These are phyloP conservation scores for Drosophila sturtevanti DNA, from an alignment of 1,140 invertebrate genomes.

Conservation along the genomic window DNA sequence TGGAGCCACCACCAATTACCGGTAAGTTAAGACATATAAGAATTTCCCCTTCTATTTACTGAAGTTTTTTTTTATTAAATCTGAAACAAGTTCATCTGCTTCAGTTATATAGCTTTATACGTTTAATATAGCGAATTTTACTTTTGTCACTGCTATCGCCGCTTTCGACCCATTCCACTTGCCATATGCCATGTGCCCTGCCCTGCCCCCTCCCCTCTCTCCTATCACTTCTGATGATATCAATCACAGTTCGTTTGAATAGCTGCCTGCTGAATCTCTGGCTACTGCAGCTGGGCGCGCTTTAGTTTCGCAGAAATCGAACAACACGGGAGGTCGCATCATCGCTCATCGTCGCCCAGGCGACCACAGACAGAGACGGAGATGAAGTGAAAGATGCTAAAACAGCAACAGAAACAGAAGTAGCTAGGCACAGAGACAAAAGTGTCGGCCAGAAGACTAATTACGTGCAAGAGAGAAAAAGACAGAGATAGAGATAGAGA, in stretches of 20 bases:
- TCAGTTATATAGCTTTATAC: not conserved
- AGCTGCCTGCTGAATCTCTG: constrained; percentile 50
- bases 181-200: no score
- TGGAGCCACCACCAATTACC: constrained; percentile 93
- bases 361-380: constrained; percentile 3
- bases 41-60: no score
- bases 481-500: constrained; percentile 8
- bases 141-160: not conserved
- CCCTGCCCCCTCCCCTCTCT: constrained; percentile 3
- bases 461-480: constrained; percentile 55
- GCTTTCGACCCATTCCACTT: not conserved
- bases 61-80: no score
- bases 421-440: constrained; percentile 34
- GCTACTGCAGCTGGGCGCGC: constrained; percentile 73
- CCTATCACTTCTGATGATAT: constrained; percentile 43
- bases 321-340: constrained; percentile 78
- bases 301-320: constrained; percentile 78
- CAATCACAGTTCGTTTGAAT: constrained; percentile 75
- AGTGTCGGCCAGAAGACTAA: constrained; percentile 77
- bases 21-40: no score
- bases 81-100: not conserved
- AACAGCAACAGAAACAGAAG: constrained; percentile 26
- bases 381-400: no score
- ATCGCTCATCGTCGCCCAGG: constrained; percentile 67
- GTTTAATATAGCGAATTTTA: not conserved